These are phyloP conservation scores for Vombatus ursinus DNA, from an alignment of 2,113 vertebrate genomes.

Conservation along the genomic window DNA sequence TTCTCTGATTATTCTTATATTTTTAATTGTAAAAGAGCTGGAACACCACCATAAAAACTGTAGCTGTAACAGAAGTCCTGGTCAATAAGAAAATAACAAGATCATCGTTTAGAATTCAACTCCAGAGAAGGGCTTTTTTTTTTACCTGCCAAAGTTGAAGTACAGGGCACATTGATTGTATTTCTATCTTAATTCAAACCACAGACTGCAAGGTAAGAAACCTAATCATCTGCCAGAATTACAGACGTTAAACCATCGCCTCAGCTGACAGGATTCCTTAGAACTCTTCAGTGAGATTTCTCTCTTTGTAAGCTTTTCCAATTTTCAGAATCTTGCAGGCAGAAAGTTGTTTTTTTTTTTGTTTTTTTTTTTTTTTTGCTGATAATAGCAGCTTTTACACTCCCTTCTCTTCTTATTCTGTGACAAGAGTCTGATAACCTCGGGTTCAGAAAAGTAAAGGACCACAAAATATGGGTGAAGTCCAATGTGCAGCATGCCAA, in stretches of 20 bases:
- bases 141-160: background rate
- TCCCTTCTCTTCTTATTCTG: background rate
- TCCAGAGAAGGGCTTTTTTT: background rate
- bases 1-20: background rate
- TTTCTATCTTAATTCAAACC: background rate
- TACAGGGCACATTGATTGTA: background rate
- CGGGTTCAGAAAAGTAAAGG: background rate
- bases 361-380: no score
- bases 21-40: background rate
- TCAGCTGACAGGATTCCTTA: background rate
- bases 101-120: background rate
- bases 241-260: background rate
- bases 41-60: background rate
- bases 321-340: background rate
- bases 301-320: background rate
- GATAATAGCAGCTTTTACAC: background rate
- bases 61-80: background rate
- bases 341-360: background rate
- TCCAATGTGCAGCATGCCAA: background rate
- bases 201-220: background rate
- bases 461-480: background rate
- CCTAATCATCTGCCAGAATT: conserved; percentile 5
- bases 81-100: background rate
- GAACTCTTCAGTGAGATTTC: background rate
- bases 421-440: background rate